These are phyloP conservation scores for Amaurobius ferox DNA, from an alignment of 2,888 invertebrate genomes.

Conservation along the genomic window DNA sequence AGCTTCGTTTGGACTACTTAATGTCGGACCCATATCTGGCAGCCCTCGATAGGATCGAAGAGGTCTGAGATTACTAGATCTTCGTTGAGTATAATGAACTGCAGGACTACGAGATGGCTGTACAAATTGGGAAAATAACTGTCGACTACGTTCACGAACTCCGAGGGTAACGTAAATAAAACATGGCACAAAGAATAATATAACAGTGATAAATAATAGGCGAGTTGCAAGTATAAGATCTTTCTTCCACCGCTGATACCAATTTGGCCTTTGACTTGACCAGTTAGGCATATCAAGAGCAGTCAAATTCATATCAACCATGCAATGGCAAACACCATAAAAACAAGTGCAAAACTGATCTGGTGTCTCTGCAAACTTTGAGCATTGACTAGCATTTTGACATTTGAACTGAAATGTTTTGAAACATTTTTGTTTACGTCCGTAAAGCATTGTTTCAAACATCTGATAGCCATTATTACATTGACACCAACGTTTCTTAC, in stretches of 20 bases:
- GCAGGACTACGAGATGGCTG: conserved; percentile 51
- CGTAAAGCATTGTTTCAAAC: conserved; percentile 60
- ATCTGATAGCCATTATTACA: conserved; percentile 53
- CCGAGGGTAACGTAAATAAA: conserved; percentile 64
- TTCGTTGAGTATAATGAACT: conserved; percentile 40
- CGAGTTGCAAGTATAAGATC: conserved; percentile 58
- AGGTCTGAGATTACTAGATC: conserved; percentile 33
- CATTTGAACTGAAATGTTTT: conserved; percentile 42
- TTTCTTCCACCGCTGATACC: conserved; percentile 69
- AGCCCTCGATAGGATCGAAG: conserved; percentile 41
- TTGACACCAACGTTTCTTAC: conserved; percentile 63
- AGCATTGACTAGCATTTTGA: conserved; percentile 36
- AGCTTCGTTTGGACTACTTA: conserved; percentile 15
- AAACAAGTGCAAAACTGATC: conserved; percentile 57
- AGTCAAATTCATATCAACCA: conserved; percentile 45
- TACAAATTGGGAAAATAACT: conserved; percentile 52
- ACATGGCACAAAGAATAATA: conserved; percentile 65
- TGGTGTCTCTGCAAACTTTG: conserved; percentile 29
- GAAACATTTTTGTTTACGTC: conserved; percentile 60
- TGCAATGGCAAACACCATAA: conserved; percentile 61
- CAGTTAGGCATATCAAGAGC: conserved; percentile 51
- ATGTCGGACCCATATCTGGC: background rate
- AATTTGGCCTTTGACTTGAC: conserved; percentile 32
- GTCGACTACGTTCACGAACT: conserved; percentile 53
- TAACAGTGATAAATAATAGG: conserved; percentile 59